These are phyloP conservation scores for Acrobasis consociella DNA, from an alignment of 2,888 invertebrate genomes.

Conservation along the genomic window DNA sequence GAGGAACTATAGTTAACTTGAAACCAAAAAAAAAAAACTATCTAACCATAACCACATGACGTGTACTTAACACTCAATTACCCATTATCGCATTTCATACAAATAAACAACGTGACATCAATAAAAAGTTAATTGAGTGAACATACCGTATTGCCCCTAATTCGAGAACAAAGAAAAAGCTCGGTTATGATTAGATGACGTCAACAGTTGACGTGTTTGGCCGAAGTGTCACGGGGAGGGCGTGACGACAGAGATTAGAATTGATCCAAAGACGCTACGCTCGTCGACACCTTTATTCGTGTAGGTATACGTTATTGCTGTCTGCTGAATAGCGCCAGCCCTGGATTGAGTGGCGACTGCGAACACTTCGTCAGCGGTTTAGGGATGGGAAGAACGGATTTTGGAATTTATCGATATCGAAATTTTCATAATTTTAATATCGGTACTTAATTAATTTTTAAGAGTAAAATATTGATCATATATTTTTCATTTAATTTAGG, in stretches of 20 bases:
- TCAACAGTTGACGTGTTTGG: conserved; percentile 46
- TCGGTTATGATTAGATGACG: conserved; percentile 47
- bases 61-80: conserved; percentile 15
- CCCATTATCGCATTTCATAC: conserved; percentile 19
- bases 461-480: not conserved
- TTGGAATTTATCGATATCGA: conserved; percentile 36
- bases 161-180: conserved; percentile 38
- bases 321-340: conserved; percentile 64
- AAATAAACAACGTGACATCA: conserved; percentile 23
- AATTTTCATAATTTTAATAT: not conserved
- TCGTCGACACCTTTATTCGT: conserved; percentile 41
- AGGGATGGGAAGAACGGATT: conserved; percentile 45
- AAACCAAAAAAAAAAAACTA: not conserved
- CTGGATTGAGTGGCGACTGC: conserved; percentile 57
- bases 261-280: conserved; percentile 61
- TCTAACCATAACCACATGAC: conserved; percentile 9
- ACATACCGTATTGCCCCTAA: conserved; percentile 33
- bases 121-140: conserved; percentile 24
- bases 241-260: conserved; percentile 67
- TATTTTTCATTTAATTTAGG: too few relatives aligned
- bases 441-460: not conserved
- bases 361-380: conserved; percentile 41
- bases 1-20: too few relatives aligned
- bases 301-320: conserved; percentile 58
- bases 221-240: conserved; percentile 42